phyloP scores from a whole-genome alignment of 2,888 invertebrate species.

The Cistogaster globosa region DNA sequence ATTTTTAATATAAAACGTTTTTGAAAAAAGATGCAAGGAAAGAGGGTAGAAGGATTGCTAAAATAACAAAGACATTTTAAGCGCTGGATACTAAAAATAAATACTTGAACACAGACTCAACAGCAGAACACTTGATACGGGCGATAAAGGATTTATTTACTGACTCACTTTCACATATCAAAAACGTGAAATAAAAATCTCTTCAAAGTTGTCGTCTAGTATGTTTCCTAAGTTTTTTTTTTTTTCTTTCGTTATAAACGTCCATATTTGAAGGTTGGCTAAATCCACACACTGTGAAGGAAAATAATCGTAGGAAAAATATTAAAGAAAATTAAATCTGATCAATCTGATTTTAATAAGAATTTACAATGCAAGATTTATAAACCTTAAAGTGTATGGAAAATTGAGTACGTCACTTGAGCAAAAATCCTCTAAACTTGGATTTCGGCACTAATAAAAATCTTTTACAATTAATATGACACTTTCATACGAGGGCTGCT shows the following conservation, averaged over 20 bases:
- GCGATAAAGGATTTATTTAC: conserved; percentile 11
- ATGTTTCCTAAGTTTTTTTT: not conserved
- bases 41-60: not conserved
- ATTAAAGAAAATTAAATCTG: too few species aligned
- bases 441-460: too few species aligned
- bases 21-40: not conserved
- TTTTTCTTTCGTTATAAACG: not conserved
- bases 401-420: too few species aligned
- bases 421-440: too few species aligned
- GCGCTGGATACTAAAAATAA: conserved; percentile 38
- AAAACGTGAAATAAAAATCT: not conserved
- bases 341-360: too few species aligned
- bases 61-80: conserved; percentile 14
- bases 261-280: not conserved
- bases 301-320: not conserved
- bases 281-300: not conserved
- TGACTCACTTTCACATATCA: not conserved
- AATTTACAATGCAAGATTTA: too few species aligned
- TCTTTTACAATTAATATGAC: too few species aligned
- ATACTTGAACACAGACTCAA: conserved; percentile 22
- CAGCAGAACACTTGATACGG: not conserved
- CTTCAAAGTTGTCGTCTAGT: conserved; percentile 11
- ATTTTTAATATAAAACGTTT: conserved; percentile 12
- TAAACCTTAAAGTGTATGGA: too few species aligned
- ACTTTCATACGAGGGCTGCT: too few species aligned